Evolutionary conservation across 2,797 vertebrate species (phyloP).

Genomic region (Hemitrygon akajei): DNA sequence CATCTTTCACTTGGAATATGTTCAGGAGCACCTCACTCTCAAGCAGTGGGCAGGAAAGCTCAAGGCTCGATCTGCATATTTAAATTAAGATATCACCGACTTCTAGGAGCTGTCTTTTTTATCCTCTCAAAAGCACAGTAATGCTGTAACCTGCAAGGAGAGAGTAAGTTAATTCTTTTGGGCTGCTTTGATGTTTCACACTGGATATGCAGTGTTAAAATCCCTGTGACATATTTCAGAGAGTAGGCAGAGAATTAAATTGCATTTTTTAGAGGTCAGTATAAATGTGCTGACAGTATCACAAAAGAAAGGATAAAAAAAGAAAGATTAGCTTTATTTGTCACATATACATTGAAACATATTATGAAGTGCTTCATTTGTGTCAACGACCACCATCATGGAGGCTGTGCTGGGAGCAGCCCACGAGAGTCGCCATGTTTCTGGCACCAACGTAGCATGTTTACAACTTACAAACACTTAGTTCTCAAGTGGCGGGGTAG

Average conservation of each 20-base stretch:
- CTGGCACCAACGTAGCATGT: too few relatives aligned
- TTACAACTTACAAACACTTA: too few relatives aligned
- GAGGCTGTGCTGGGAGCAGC: too few relatives aligned
- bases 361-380: too few relatives aligned
- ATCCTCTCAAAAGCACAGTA: not conserved
- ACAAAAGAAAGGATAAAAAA: not conserved
- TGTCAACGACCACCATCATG: too few relatives aligned
- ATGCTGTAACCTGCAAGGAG: not conserved
- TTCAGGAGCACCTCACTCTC: not conserved
- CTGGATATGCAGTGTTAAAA: not conserved
- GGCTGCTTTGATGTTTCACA: too few relatives aligned
- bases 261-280: too few relatives aligned
- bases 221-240: not conserved
- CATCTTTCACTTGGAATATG: not conserved
- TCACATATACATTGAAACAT: too few relatives aligned
- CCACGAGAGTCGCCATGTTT: too few relatives aligned
- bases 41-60: not conserved
- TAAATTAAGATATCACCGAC: not conserved
- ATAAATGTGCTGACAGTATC: not conserved
- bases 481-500: too few relatives aligned
- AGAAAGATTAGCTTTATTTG: too few relatives aligned
- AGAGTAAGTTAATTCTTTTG: not conserved
- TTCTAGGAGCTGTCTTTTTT: not conserved
- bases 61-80: not conserved
- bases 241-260: not conserved